These are phyloP conservation scores for Hyperoplus immaculatus DNA, from an alignment of 2,797 vertebrate genomes.

Conservation along the genomic window DNA sequence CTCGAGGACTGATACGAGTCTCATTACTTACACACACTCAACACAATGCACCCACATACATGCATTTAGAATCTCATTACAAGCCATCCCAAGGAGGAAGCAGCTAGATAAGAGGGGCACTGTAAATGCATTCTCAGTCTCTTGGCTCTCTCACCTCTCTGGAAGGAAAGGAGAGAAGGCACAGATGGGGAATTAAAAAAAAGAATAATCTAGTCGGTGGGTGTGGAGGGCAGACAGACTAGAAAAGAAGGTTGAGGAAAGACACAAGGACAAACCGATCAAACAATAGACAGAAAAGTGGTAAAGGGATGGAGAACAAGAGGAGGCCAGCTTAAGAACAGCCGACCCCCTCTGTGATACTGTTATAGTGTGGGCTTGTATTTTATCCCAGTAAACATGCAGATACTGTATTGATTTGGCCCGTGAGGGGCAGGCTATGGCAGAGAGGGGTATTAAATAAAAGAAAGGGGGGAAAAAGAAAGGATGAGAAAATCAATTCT, in stretches of 20 bases:
- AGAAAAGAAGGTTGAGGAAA: conserved; percentile 8
- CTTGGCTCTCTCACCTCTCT: conserved; percentile 74
- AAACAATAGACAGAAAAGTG: conserved; percentile 6
- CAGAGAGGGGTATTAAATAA: conserved; percentile 78
- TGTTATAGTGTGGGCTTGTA: conserved; percentile 53
- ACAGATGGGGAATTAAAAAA: not conserved
- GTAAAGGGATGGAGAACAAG: conserved; percentile 37
- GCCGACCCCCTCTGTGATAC: conserved; percentile 46
- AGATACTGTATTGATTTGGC: conserved; percentile 76
- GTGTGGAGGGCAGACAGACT: not conserved
- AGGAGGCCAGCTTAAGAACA: conserved; percentile 33
- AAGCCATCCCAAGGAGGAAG: conserved; percentile 50
- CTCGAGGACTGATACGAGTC: conserved; percentile 52
- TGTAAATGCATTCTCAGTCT: conserved; percentile 75
- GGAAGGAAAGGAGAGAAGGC: conserved; percentile 37
- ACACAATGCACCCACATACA: conserved; percentile 42
- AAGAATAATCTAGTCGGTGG: conserved; percentile 40
- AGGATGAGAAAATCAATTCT: conserved; percentile 70
- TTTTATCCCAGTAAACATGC: conserved; percentile 75
- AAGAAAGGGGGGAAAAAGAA: conserved; percentile 51
- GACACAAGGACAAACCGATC: conserved; percentile 5
- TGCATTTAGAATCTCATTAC: conserved; percentile 67
- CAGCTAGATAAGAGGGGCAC: conserved; percentile 39
- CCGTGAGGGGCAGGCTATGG: conserved; percentile 65
- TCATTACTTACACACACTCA: conserved; percentile 61